Evolutionary conservation across 2,797 vertebrate genomes (phyloP), one percentile per base, ranked within the genome.

Genomic region (Amphiprion clarkii): DNA sequence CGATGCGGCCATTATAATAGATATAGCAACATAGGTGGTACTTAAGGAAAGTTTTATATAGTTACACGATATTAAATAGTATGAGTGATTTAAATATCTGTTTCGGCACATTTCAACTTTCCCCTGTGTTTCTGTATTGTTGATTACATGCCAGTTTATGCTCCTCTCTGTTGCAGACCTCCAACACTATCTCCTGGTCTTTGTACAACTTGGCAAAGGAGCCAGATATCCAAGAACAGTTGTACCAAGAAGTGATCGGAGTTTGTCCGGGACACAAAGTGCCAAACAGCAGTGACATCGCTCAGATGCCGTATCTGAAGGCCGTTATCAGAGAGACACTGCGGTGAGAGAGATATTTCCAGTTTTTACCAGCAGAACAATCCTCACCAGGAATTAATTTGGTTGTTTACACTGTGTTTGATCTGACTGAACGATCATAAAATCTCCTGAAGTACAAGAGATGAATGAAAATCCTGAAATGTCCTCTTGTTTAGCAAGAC

Each of bases 181-280:
- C 95, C 70, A 96, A 96, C 91, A 96, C 95, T 0, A 83, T 95
- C 65, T 93, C 94, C 0, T 96, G 95, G 95, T 65, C 74, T 17
- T 69, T 96, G 67, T 96, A 96, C 78, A 83, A 87, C 16, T 54
- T 96, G 88, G 95, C 95, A 0, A 84, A 63, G 61, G 84, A 94
- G 59, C 94, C 94, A 0, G 81, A 88, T 74, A 91, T 93, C 71
- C 95, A 96, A 59, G 88, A 95, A 1, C 83, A 79, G 67, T 23
- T 96, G 0, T 86, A 94, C 68, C 88, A 92, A 67, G 95, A 96
- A 69, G 91, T 96, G 59, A 75, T 67, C 2, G 58, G 83, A 0
- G 71, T 93, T 53, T 95, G 93, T 21, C 95, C 94, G 0, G 93
- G 94, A 31, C 87, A 93, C 71, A 80, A 83, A 60, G 74, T 93